A percentile compares a stretch with the other conserved stretches of the same genome.
Evolutionary conservation across 2,888 invertebrate species (phyloP).

Genomic region (Subacronicta megacephala): DNA sequence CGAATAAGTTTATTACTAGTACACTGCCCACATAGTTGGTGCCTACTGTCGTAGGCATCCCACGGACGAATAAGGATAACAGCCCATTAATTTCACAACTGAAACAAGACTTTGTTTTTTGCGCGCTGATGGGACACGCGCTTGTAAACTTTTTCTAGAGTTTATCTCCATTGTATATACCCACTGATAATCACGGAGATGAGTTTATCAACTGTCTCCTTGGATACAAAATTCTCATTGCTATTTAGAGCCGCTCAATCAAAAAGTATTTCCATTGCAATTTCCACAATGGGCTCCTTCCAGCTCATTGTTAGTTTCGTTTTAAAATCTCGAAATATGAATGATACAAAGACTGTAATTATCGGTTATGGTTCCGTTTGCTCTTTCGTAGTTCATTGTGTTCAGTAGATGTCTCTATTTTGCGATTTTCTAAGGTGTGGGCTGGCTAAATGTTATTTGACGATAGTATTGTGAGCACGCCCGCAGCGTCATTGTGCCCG

Average conservation of each 20-base stretch:
- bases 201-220: conserved; percentile 37
- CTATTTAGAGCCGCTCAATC: conserved; percentile 62
- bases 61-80: conserved; percentile 65
- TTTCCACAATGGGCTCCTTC: conserved; percentile 66
- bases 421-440: conserved; percentile 89
- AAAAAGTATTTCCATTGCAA: conserved; percentile 69
- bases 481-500: conserved; percentile 80
- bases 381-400: conserved; percentile 81
- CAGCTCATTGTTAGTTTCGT: conserved; percentile 71
- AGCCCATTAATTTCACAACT: conserved; percentile 66
- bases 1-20: conserved; percentile 83
- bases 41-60: conserved; percentile 59
- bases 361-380: conserved; percentile 82
- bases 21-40: conserved; percentile 64
- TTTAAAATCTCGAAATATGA: conserved; percentile 77
- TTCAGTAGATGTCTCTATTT: conserved; percentile 84
- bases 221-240: conserved; percentile 31
- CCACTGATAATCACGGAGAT: conserved; percentile 31
- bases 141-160: conserved; percentile 31
- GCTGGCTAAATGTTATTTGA: conserved; percentile 89
- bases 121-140: conserved; percentile 16
- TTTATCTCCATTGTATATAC: conserved; percentile 28
- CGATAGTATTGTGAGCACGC: conserved; percentile 86
- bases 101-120: conserved; percentile 58
- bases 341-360: conserved; percentile 86